phyloP scores from a whole-genome alignment of 2,888 invertebrate species.

The Eupithecia dodoneata region DNA sequence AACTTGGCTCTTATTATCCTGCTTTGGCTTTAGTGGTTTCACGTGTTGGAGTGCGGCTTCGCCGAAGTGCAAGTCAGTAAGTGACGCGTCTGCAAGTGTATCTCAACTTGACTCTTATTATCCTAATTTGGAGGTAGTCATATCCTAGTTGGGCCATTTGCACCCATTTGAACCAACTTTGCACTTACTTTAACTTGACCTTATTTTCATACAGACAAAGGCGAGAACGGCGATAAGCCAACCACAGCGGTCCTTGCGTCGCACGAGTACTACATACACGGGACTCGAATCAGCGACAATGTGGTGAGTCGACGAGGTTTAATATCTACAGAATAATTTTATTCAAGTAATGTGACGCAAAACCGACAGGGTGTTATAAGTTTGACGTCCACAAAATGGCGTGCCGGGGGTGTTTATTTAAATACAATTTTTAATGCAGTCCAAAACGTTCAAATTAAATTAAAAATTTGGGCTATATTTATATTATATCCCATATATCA shows the following conservation, averaged over 20 bases:
- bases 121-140: background rate
- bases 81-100: background rate
- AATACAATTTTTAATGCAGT: too few relatives aligned
- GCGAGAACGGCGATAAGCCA: constrained; percentile 68
- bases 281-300: constrained; percentile 96
- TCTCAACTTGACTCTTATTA: background rate
- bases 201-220: constrained; percentile 47
- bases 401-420: too few relatives aligned
- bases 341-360: background rate
- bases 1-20: background rate
- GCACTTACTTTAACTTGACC: background rate
- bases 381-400: too few relatives aligned
- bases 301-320: constrained; percentile 86
- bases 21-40: background rate
- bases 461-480: too few relatives aligned
- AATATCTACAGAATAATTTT: background rate
- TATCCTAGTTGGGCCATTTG: background rate
- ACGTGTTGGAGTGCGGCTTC: constrained; percentile 69
- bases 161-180: background rate
- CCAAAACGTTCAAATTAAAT: too few relatives aligned
- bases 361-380: too few relatives aligned
- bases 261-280: constrained; percentile 96
- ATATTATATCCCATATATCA: too few relatives aligned
- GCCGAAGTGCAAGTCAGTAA: background rate
- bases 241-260: constrained; percentile 81